phyloP scores from a whole-genome alignment of 2,113 vertebrate species.

The Phalacrocorax aristotelis region DNA sequence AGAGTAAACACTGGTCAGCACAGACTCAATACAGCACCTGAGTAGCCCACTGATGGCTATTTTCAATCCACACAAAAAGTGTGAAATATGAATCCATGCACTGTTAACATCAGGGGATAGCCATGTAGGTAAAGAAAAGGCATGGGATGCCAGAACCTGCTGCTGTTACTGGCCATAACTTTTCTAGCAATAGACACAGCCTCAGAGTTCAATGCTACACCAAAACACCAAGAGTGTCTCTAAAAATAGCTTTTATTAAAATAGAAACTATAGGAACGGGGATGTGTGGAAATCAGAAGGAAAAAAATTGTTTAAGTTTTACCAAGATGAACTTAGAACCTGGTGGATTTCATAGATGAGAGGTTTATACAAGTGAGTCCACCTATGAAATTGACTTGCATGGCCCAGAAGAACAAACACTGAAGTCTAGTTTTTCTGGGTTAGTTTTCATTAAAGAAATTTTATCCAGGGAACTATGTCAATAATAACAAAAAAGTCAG shows the following conservation, averaged over 20 bases:
- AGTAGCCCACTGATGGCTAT: neutral
- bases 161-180: neutral
- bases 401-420: neutral
- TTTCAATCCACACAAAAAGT: neutral
- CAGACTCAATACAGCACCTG: neutral
- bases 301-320: neutral
- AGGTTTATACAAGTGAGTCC: neutral
- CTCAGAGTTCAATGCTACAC: neutral
- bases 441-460: neutral
- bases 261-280: neutral
- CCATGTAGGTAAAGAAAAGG: neutral
- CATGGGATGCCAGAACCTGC: neutral
- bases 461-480: neutral
- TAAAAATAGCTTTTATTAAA: neutral
- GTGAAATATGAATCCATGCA: neutral
- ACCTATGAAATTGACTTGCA: neutral
- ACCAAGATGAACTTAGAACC: neutral
- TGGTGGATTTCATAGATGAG: neutral
- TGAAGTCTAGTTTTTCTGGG: neutral
- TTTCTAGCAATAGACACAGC: neutral
- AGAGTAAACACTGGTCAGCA: neutral
- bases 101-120: neutral
- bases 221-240: neutral
- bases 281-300: neutral
- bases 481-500: neutral